Percentiles rank a stretch among this genome's conserved stretches.
Evolutionary conservation across 2,888 invertebrate species (phyloP).

Genomic region (Lepidocyrtoides sp.): DNA sequence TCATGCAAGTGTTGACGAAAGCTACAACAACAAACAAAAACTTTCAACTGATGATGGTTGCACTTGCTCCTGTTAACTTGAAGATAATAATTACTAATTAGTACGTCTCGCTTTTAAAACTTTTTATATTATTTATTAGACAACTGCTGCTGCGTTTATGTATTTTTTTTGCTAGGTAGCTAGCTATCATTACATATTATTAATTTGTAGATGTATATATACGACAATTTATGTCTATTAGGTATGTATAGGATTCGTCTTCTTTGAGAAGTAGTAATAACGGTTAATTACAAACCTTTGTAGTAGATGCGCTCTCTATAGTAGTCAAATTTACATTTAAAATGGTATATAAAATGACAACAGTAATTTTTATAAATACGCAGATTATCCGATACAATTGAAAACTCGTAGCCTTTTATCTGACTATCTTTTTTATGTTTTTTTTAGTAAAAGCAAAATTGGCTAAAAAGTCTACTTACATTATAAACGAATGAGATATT

Average conservation of each 20-base stretch:
- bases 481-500: neutral
- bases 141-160: neutral
- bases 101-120: neutral
- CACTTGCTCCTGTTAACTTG: slow-evolving; percentile 30
- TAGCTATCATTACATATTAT: neutral
- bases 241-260: neutral
- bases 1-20: too few species aligned
- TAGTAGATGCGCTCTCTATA: slow-evolving; percentile 26
- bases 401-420: neutral
- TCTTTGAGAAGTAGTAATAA: neutral
- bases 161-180: neutral
- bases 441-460: neutral
- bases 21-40: neutral
- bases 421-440: neutral
- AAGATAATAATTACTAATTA: slow-evolving; percentile 61
- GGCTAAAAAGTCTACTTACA: neutral
- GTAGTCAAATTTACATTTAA: slow-evolving; percentile 7
- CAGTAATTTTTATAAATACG: neutral
- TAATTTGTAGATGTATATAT: too few species aligned
- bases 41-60: neutral
- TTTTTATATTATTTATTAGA: slow-evolving; percentile 39
- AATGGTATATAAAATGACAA: slow-evolving; percentile 6
- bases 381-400: neutral
- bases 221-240: neutral
- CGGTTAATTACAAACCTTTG: slow-evolving; percentile 45